phyloP scores from a whole-genome alignment of 2,888 invertebrate species.

The Acleris holmiana region DNA sequence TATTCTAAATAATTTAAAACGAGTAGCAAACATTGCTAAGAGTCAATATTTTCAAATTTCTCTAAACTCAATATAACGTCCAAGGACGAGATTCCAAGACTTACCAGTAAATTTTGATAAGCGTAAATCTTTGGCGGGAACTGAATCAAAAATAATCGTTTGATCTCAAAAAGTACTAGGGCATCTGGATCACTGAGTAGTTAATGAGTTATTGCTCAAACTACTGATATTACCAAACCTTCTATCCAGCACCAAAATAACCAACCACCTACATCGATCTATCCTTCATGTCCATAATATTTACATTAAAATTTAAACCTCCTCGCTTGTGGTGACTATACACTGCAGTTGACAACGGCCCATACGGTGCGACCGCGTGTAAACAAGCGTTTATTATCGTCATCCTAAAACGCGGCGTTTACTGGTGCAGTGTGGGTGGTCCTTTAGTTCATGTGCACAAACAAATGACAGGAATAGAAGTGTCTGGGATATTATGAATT shows the following conservation, averaged over 20 bases:
- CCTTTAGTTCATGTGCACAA: slow-evolving; percentile 63
- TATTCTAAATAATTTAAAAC: too few species aligned
- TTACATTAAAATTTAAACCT: slow-evolving; percentile 11
- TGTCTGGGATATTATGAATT: slow-evolving; percentile 3
- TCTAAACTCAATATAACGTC: too few species aligned
- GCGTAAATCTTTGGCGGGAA: too few species aligned
- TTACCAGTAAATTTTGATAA: too few species aligned
- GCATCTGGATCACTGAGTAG: too few species aligned
- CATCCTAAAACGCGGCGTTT: slow-evolving; percentile 74
- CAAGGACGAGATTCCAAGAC: too few species aligned
- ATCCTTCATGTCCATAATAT: slow-evolving; percentile 22
- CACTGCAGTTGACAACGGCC: slow-evolving; percentile 53
- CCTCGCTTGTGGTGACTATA: slow-evolving; percentile 41
- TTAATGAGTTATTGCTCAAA: too few species aligned
- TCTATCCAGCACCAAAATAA: not conserved
- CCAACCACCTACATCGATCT: slow-evolving; percentile 12
- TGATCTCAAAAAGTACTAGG: too few species aligned
- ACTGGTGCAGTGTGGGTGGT: slow-evolving; percentile 77
- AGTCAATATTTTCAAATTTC: too few species aligned
- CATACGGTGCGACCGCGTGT: slow-evolving; percentile 55
- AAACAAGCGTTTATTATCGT: slow-evolving; percentile 76
- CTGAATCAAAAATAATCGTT: too few species aligned
- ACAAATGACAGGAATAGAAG: slow-evolving; percentile 41
- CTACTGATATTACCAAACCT: too few species aligned
- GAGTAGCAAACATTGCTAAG: too few species aligned